Conservation (phyloP, 2,113 vertebrate genomes). For the Scartelaos histophorus region DNA sequence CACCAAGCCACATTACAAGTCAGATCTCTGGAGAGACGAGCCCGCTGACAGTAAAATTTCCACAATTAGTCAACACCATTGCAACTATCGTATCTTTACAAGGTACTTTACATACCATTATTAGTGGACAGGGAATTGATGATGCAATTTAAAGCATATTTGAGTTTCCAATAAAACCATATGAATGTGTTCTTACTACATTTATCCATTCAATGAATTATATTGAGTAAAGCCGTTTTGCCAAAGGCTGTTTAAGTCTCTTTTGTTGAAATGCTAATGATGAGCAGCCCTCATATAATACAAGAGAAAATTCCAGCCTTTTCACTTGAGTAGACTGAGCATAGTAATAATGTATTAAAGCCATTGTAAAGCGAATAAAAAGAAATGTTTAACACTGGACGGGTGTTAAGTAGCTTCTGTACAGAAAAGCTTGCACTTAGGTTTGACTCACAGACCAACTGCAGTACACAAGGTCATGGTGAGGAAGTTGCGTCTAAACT, state of each 20-base stretch:
- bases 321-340: background rate
- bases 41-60: too few relatives aligned
- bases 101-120: too few relatives aligned
- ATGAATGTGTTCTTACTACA: background rate
- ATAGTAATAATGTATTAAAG: background rate
- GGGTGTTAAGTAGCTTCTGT: background rate
- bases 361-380: background rate
- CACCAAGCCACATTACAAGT: too few relatives aligned
- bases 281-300: background rate
- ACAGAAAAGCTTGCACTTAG: background rate
- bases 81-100: too few relatives aligned
- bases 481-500: too few relatives aligned
- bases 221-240: background rate
- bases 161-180: background rate
- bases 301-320: background rate
- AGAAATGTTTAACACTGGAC: background rate
- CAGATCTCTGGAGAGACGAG: too few relatives aligned
- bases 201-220: too few relatives aligned
- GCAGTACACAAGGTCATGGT: too few relatives aligned
- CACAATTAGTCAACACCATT: too few relatives aligned
- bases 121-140: background rate
- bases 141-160: background rate
- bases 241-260: background rate
- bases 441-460: background rate
- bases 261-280: constrained; percentile 15